phyloP scores from a whole-genome alignment of 2,113 vertebrate genomes.

The Turdus rufiventris region DNA sequence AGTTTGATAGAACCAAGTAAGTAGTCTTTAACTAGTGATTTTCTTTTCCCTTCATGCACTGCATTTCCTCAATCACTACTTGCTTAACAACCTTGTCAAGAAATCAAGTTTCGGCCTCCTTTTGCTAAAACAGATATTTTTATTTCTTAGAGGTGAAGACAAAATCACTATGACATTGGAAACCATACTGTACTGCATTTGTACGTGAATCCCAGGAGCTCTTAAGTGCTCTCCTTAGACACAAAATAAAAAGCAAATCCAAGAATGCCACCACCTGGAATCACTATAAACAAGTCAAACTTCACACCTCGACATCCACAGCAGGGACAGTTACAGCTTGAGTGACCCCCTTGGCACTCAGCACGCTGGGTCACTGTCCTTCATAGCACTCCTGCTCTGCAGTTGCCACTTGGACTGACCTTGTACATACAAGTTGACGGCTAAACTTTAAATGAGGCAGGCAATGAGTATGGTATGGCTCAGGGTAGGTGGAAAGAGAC shows the following conservation, averaged over 20 bases:
- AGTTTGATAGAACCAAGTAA: background rate
- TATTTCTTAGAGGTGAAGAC: background rate
- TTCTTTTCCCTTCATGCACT: background rate
- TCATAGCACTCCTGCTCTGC: background rate
- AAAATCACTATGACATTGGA: background rate
- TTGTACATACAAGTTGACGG: background rate
- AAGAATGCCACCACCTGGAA: background rate
- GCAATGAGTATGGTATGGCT: background rate
- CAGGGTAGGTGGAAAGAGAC: background rate
- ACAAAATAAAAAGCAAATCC: background rate
- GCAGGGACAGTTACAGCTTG: background rate
- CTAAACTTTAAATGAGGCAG: background rate
- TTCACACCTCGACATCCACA: background rate
- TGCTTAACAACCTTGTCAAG: background rate
- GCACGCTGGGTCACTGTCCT: background rate
- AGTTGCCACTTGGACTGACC: background rate
- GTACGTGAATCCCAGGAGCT: background rate
- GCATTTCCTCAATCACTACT: background rate
- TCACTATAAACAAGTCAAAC: background rate
- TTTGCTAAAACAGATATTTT: background rate
- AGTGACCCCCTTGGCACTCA: background rate
- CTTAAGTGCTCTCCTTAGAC: background rate
- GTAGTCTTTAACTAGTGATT: background rate
- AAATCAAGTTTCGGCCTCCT: background rate
- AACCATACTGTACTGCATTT: rapidly evolving